Base-by-base conservation (phyloP, 2,797 vertebrate species). In the Tenualosa ilisha region DNA sequence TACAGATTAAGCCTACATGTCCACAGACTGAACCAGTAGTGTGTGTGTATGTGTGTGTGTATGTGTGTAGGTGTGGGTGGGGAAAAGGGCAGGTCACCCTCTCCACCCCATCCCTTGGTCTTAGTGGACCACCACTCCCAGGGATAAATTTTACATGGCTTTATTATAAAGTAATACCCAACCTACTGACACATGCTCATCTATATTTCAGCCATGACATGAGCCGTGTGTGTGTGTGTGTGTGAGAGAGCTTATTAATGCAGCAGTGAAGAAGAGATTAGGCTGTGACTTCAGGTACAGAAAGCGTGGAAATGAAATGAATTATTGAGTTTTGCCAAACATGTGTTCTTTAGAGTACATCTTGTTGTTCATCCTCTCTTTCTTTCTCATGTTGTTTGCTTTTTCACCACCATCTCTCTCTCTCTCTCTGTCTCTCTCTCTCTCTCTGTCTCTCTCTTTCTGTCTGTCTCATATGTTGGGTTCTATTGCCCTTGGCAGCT, bases 91-190 rank as follows among this genome's bases (percentile, higher is more conserved):
- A 46, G 46, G 1, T 7, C 7, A 46, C 46, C 46, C 50, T 2
- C 50, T 51, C 11, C 50, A 9, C 50, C 50, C 7, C 9, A 12
- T 51, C 50, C 46, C 46, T 26, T 75, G 68, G 15, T 17, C 68
- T 15, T 0, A 13, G 15, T 17, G 37, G 37, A 6, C 37, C 37
- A 7, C 15, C 31, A 43, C 68, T 6, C 68, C 40, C 37, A 17
- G 68, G 68, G 37, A 75, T 75, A 20, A 20, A 75, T 75, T 43
- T 75, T 75, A 7, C 17, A 75, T 75, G 68, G 15, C 68, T 75
- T 75, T 75, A 75, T 75, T 75, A 75, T 75, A 20, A 75, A 43
- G 37, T 75, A 75, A 75, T 75, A 43, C 15, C 37, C 65, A 31
- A 26, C 1, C 68, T 22, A 37, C 13, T 75, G 68, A 37, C 68